A percentile compares a stretch with the other conserved stretches of the same genome.
phyloP scores from a whole-genome alignment of 2,888 invertebrate species.

The Penaeus monodon region DNA sequence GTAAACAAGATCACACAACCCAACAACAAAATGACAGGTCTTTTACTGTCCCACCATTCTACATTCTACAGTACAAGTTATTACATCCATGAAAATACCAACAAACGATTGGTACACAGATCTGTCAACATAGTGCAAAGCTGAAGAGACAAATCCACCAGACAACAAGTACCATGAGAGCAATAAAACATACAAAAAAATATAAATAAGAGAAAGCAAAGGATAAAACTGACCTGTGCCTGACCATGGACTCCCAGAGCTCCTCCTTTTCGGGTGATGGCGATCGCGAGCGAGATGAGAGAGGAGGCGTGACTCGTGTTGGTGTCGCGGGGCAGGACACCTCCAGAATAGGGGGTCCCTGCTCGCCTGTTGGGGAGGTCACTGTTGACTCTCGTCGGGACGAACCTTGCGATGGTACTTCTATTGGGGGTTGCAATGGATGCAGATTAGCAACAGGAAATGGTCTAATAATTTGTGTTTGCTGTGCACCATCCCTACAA shows the following conservation, averaged over 20 bases:
- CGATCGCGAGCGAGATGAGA: conserved; percentile 52
- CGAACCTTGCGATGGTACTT: conserved; percentile 19
- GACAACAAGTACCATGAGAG: neutral
- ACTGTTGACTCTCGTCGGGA: conserved; percentile 52
- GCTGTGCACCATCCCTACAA: no score
- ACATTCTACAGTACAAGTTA: no score
- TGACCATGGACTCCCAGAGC: conserved; percentile 56
- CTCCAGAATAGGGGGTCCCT: conserved; percentile 34
- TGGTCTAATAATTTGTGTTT: no score
- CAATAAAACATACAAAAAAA: neutral
- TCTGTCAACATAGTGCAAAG: no score
- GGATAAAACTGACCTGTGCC: conserved; percentile 56
- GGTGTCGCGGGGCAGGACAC: conserved; percentile 54
- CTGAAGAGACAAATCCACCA: no score
- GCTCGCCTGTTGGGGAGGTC: conserved; percentile 45
- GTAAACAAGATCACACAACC: no score
- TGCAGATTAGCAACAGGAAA: no score
- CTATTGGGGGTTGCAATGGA: neutral
- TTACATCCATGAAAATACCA: no score
- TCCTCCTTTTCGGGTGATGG: conserved; percentile 64
- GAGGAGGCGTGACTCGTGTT: conserved; percentile 48
- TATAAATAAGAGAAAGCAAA: neutral
- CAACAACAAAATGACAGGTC: no score
- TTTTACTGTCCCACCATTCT: no score
- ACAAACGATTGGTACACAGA: no score